Evolutionary conservation across 2,113 vertebrate genomes (phyloP).

Genomic region (Mirounga angustirostris): DNA sequence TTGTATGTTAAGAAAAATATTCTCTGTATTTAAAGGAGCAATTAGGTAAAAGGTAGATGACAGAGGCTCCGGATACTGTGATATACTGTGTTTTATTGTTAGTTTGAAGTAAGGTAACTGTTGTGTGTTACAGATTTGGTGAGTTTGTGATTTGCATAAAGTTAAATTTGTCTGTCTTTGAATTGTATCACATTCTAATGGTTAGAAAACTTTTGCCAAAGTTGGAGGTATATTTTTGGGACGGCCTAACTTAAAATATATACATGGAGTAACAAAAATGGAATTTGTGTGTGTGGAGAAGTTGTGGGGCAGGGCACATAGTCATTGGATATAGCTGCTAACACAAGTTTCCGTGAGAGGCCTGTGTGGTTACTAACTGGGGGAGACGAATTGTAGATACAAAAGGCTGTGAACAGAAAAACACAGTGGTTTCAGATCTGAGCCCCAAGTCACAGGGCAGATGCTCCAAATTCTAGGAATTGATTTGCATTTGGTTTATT

Average conservation of each 20-base stretch:
- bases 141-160: conserved; percentile 10
- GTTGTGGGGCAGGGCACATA: neutral
- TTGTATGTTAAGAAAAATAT: conserved; percentile 30
- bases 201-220: conserved; percentile 5
- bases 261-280: neutral
- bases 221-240: conserved; percentile 29
- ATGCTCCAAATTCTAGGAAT: neutral
- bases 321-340: neutral
- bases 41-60: neutral
- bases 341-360: neutral
- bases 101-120: neutral
- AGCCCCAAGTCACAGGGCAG: neutral
- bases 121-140: neutral
- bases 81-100: neutral
- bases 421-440: neutral
- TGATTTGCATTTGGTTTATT: conserved; percentile 15
- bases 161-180: conserved; percentile 9
- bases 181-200: neutral
- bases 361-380: neutral
- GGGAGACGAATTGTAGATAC: neutral
- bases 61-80: neutral
- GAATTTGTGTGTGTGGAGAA: neutral
- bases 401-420: neutral
- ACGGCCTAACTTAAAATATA: conserved; percentile 26
- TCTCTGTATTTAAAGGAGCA: neutral